These are phyloP conservation scores for Triplophysa bombifrons DNA, from an alignment of 2,797 vertebrate genomes.

Conservation along the genomic window DNA sequence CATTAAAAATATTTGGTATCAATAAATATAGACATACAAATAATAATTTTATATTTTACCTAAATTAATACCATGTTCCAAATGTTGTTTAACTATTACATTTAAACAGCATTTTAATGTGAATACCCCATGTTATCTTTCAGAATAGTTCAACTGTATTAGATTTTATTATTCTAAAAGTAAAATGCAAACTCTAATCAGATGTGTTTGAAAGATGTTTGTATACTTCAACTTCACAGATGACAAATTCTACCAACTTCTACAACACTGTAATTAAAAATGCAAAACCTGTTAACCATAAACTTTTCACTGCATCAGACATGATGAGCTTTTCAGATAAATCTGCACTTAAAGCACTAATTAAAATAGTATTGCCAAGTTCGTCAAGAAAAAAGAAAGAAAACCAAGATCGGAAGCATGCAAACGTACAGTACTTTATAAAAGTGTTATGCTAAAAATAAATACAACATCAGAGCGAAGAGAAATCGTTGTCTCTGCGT, in stretches of 20 bases:
- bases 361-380: not conserved
- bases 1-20: not conserved
- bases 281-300: constrained; percentile 32
- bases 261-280: not conserved
- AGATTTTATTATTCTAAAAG: not conserved
- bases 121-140: not conserved
- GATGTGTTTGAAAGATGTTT: not conserved
- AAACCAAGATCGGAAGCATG: not conserved
- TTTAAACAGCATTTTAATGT: not conserved
- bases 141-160: no score
- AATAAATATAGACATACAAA: no score
- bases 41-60: no score
- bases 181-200: not conserved
- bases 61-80: not conserved
- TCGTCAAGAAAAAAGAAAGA: not conserved
- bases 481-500: not conserved
- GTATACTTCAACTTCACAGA: not conserved
- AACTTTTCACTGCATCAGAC: not conserved
- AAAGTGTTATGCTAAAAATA: not conserved
- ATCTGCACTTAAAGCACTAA: not conserved
- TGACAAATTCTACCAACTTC: not conserved
- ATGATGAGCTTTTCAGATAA: not conserved
- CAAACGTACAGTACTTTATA: not conserved
- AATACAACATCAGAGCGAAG: not conserved
- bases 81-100: not conserved